These are phyloP conservation scores for Eptatretus burgeri DNA, from an alignment of 2,113 vertebrate species.

Conservation along the genomic window DNA sequence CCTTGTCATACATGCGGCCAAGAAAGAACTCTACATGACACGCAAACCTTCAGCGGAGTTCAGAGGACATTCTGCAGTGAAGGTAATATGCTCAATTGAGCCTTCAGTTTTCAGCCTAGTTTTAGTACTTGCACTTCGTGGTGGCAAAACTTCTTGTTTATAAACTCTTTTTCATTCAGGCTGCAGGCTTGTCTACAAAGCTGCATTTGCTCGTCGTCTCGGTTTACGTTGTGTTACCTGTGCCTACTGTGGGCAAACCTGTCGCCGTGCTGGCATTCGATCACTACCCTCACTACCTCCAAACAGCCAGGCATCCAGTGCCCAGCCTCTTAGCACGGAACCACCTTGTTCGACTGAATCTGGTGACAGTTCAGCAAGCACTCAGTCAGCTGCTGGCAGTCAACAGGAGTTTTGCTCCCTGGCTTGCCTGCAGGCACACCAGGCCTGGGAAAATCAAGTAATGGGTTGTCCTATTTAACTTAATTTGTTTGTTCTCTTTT, in stretches of 20 bases:
- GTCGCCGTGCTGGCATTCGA: conserved; percentile 12
- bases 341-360: too few species aligned
- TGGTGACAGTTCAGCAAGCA: too few species aligned
- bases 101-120: not conserved
- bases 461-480: too few species aligned
- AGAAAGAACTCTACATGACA: conserved; percentile 85
- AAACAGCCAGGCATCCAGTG: too few species aligned
- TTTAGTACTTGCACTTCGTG: conserved; percentile 8
- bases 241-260: conserved; percentile 86
- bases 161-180: conserved; percentile 28
- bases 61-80: conserved; percentile 92
- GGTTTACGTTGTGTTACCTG: conserved; percentile 90
- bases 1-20: conserved; percentile 93
- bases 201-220: conserved; percentile 69
- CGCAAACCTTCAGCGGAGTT: conserved; percentile 77
- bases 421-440: too few species aligned
- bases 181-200: conserved; percentile 86
- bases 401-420: too few species aligned
- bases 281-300: too few species aligned
- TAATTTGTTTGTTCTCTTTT: too few species aligned
- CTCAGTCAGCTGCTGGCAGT: too few species aligned
- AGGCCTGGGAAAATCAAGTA: too few species aligned
- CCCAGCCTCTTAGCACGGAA: too few species aligned
- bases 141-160: conserved; percentile 9
- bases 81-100: conserved; percentile 25